Base-by-base conservation (phyloP, 2,888 invertebrate genomes). In the Aethes cnicana region DNA sequence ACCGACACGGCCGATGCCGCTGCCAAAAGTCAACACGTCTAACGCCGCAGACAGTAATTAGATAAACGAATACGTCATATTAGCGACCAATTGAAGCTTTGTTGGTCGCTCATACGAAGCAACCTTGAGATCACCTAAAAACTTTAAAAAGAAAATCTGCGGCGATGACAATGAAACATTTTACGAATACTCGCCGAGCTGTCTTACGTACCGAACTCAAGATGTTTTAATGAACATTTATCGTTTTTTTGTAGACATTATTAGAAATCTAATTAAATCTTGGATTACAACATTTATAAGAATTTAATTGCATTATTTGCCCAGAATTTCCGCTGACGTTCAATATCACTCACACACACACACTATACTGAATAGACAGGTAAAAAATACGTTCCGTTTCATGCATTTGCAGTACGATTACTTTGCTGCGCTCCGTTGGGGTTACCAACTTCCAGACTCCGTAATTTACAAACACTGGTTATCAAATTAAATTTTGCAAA, bases 51-150 rank as follows among this genome's bases (percentile, higher is more conserved):
- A 69, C 69, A 71, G 68, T 82, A 82, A 86, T 84, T 83, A 80
- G 74, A 79, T 80, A 77, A 78, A 77, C 68, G 72, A 68, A 69
- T 64, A 70, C 67, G 70, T 70, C 79, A 74, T 73, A 69, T 69
- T 72, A 60, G 59, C 55, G 57, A 77, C 72, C 73, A 83, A 82
- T 80, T 69, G 77, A 41, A 55, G 18, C 47, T 49, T 35, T 55
- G n/a, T n/a, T n/a, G n/a, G n/a, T n/a, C n/a, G n/a, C n/a, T 54
- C 44, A 46, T 44, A 39, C 68, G 73, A 72, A 75, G 70, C 74
- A 85, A 83, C 88, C 85, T 87, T 88, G 86, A 78, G 64, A 70
- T 66, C 68, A 61, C 68, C 73, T 71, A 81, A 78, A 77, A 75
- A 69, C 64, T 61, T 61, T n/a, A 63, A 62, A 69, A 69, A 62